Conservation (phyloP, 1,140 invertebrate genomes). For the Lepidurus packardi region DNA sequence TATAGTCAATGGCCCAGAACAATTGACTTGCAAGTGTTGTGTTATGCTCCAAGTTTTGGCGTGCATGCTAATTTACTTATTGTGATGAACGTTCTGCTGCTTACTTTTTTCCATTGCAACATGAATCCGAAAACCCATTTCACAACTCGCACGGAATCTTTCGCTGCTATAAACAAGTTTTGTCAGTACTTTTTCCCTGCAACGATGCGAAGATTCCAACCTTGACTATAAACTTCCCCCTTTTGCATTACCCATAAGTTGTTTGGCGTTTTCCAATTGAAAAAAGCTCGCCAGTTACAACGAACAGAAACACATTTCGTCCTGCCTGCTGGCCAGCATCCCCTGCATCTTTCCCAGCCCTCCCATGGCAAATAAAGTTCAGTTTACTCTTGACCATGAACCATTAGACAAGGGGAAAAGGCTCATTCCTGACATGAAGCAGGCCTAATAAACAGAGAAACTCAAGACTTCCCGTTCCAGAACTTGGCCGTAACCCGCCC, state of each 20-base stretch:
- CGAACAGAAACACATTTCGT: neutral
- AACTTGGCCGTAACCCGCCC: neutral
- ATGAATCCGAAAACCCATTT: neutral
- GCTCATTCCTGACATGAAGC: slow-evolving; percentile 13
- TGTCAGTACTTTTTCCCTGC: neutral
- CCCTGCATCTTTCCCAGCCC: neutral
- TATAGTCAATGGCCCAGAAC: slow-evolving; percentile 21
- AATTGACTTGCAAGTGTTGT: slow-evolving; percentile 15
- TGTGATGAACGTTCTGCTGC: neutral
- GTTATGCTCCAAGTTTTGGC: slow-evolving; percentile 2
- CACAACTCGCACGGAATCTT: neutral
- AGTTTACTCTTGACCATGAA: slow-evolving; percentile 7
- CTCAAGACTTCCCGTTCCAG: slow-evolving; percentile 1
- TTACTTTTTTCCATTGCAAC: neutral
- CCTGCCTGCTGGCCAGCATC: too few species aligned
- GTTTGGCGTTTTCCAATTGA: neutral
- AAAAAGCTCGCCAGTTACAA: neutral
- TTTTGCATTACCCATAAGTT: neutral
- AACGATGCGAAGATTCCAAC: neutral
- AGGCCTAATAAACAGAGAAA: slow-evolving; percentile 22
- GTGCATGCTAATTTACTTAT: neutral
- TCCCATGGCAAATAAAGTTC: neutral
- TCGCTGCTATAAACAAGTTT: slow-evolving; percentile 7
- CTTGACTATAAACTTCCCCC: neutral
- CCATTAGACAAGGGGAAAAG: slow-evolving; percentile 7